Conservation (phyloP, 2,113 vertebrate species). For the Acrocephalus kingi region DNA sequence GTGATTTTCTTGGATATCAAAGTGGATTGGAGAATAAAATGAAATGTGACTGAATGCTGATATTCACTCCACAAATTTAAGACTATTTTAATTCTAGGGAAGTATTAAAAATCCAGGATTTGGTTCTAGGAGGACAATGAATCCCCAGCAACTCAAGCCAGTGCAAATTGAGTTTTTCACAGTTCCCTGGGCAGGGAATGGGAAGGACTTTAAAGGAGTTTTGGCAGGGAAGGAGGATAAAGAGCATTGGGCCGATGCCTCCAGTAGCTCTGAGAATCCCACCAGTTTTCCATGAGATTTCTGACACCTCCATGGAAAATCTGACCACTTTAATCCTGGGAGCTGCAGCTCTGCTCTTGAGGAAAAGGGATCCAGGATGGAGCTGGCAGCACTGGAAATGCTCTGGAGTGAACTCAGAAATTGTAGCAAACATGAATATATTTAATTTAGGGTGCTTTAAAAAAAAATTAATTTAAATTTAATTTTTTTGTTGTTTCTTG, state of each 20-base stretch:
- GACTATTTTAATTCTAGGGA: background rate
- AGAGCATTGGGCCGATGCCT: background rate
- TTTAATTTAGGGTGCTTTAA: background rate
- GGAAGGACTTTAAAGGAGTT: background rate
- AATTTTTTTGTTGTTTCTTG: background rate
- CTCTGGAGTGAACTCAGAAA: background rate
- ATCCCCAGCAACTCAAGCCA: background rate
- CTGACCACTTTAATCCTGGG: background rate
- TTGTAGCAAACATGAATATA: accelerated
- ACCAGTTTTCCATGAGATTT: slow-evolving; percentile 12
- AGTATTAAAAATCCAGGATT: background rate
- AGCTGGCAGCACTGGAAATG: background rate
- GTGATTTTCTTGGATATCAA: background rate
- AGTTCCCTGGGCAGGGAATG: background rate
- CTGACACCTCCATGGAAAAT: slow-evolving; percentile 44
- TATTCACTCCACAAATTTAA: background rate
- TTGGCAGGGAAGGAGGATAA: background rate
- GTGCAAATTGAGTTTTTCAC: background rate
- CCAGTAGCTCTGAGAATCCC: background rate
- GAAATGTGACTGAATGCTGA: background rate
- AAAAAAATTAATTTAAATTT: background rate
- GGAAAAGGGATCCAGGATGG: background rate
- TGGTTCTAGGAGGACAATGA: background rate
- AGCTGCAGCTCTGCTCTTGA: background rate
- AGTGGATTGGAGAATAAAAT: background rate